Conservation (phyloP, 2,888 invertebrate species). For the Ormyrus rosae region DNA sequence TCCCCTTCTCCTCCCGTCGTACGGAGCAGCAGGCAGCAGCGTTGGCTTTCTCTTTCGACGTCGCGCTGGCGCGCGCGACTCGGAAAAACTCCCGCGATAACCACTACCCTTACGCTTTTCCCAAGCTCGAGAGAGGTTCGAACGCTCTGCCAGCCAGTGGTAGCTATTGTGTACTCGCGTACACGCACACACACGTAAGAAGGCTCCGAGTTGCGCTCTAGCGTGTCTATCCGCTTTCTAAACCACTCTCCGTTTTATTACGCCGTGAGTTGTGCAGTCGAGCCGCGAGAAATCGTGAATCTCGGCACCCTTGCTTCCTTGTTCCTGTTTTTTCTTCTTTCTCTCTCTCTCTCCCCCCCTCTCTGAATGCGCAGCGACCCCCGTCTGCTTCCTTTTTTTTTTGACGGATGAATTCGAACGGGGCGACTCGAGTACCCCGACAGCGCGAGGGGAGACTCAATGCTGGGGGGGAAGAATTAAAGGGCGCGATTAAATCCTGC, state of each 20-base stretch:
- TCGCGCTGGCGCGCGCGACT: neutral
- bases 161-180: neutral
- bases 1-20: neutral
- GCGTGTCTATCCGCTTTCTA: slow-evolving; percentile 65
- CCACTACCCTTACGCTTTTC: no score
- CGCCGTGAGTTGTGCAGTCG: neutral
- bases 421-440: no score
- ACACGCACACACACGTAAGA: neutral
- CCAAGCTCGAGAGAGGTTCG: no score
- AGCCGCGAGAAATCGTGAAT: neutral
- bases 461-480: no score
- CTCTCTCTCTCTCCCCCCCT: neutral
- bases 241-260: slow-evolving; percentile 67
- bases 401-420: no score
- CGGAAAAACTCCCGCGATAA: no score
- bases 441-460: no score
- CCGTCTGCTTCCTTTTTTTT: neutral
- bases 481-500: no score
- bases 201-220: slow-evolving; percentile 18
- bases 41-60: neutral
- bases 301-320: neutral
- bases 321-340: neutral
- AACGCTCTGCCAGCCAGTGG: neutral
- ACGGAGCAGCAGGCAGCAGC: neutral
- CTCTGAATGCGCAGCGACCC: neutral